Evolutionary conservation across 1,140 invertebrate genomes (phyloP).

Genomic region (Conus betulinus): DNA sequence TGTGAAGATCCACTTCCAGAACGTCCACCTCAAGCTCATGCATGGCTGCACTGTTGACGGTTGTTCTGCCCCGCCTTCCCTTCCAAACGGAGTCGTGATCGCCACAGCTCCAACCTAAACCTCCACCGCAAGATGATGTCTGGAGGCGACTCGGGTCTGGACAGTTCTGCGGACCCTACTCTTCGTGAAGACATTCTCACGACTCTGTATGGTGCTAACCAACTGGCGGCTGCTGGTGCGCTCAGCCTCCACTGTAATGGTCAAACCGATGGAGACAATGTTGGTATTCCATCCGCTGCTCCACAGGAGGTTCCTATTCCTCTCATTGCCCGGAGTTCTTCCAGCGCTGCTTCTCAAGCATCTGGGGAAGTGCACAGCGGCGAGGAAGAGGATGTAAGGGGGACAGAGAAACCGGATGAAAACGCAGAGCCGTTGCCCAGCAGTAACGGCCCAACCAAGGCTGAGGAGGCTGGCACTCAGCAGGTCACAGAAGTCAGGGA

Average conservation of each 20-base stretch:
- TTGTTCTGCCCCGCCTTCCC: slow-evolving; percentile 96
- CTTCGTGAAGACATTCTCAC: slow-evolving; percentile 57
- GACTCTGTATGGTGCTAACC: slow-evolving; percentile 54
- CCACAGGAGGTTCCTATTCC: background rate
- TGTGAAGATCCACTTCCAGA: slow-evolving; percentile 97
- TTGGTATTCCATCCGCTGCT: background rate
- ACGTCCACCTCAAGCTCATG: slow-evolving; percentile 96
- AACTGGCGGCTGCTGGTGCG: slow-evolving; percentile 32
- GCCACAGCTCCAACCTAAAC: slow-evolving; percentile 94
- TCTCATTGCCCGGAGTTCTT: background rate
- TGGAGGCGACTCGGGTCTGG: slow-evolving; percentile 49
- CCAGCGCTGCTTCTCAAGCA: background rate
- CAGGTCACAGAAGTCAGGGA: slow-evolving; percentile 34
- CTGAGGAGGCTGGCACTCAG: background rate
- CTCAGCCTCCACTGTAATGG: slow-evolving; percentile 3
- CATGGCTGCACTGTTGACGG: slow-evolving; percentile 97
- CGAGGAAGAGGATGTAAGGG: background rate
- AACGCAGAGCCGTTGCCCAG: background rate
- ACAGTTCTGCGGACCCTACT: slow-evolving; percentile 47
- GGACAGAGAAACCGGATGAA: background rate
- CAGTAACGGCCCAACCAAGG: background rate
- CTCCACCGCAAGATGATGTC: slow-evolving; percentile 81
- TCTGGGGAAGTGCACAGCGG: background rate
- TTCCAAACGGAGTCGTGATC: slow-evolving; percentile 93
- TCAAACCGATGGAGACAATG: slow-evolving; percentile 53